Evolutionary conservation across 2,888 invertebrate genomes (phyloP), one percentile per base, ranked within the genome.

Genomic region (Tupiocoris notatus): DNA sequence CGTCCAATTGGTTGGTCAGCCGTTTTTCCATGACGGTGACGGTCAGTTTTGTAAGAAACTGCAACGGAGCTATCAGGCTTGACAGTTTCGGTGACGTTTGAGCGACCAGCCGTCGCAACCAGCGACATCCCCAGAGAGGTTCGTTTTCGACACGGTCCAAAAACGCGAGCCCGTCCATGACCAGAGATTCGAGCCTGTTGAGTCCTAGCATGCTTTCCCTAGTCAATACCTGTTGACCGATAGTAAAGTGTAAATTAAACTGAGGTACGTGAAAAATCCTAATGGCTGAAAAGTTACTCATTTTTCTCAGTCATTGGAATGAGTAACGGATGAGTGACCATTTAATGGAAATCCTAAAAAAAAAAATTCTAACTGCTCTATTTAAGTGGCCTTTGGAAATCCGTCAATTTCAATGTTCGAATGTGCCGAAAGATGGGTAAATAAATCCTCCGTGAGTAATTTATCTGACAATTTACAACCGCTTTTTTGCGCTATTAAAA

Each of bases 61-160:
- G 56, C n/a, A 78, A 39, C 2, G 77, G 64, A 18, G 66, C 18
- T 9, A 78, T n/a, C 12, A 78, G 68, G 25, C 17, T 63, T 16
- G 39, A 54, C 9, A 78, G 75, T 25, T 76, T 68, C 1, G 67
- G 77, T 6, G 66, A 54, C 1, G 75, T 62, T 61, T 78, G 75
- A 17, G 61, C 22, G 2, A 67, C 63, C 75, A 93, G 84, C 77
- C 90, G 88, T 75, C 91, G 89, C 79, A 95, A 71, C 88, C 87
- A 81, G 94, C 92, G 1, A 93, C 93, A 81, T 91, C 91, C 23
- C 90, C 88, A 18, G 90, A 89, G 81, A 95, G 91, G 79, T 86
- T 87, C 89, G 79, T 90, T 89, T 84, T 94, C 93, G 81, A 92
- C 88, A 82, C 90, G 87, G 82, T 90, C 90, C 80, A 94, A 87